Conservation (phyloP, 2,888 invertebrate species). For the Eupithecia exiguata region DNA sequence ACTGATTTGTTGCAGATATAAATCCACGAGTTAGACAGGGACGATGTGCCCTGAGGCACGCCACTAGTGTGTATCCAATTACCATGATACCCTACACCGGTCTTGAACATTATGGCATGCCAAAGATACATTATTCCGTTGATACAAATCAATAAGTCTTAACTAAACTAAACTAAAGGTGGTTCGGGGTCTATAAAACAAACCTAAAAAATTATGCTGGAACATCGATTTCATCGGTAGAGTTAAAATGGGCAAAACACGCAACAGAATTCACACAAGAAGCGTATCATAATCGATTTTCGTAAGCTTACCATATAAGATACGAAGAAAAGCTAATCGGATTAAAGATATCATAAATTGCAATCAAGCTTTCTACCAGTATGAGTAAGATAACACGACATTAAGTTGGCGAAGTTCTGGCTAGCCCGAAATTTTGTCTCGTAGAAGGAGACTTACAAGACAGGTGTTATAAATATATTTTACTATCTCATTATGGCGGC, state of each 20-base stretch:
- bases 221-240: conserved; percentile 17
- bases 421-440: background rate
- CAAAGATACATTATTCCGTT: conserved; percentile 52
- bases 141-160: conserved; percentile 48
- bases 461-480: conserved; percentile 16
- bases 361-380: background rate
- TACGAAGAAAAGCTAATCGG: conserved; percentile 19
- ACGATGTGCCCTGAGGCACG: conserved; percentile 71
- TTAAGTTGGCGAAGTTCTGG: background rate
- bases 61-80: conserved; percentile 79
- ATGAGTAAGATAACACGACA: background rate
- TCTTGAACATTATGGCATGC: conserved; percentile 57
- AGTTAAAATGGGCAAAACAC: conserved; percentile 12
- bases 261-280: conserved; percentile 25
- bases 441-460: background rate
- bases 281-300: conserved; percentile 27
- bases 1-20: conserved; percentile 74
- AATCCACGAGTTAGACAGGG: conserved; percentile 67
- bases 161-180: background rate
- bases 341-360: background rate
- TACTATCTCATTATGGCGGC: conserved; percentile 31
- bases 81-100: conserved; percentile 69
- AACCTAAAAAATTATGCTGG: conserved; percentile 32
- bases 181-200: conserved; percentile 38
- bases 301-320: conserved; percentile 16